phyloP scores from a whole-genome alignment of 2,113 vertebrate species.

The Ammodytes marinus region DNA sequence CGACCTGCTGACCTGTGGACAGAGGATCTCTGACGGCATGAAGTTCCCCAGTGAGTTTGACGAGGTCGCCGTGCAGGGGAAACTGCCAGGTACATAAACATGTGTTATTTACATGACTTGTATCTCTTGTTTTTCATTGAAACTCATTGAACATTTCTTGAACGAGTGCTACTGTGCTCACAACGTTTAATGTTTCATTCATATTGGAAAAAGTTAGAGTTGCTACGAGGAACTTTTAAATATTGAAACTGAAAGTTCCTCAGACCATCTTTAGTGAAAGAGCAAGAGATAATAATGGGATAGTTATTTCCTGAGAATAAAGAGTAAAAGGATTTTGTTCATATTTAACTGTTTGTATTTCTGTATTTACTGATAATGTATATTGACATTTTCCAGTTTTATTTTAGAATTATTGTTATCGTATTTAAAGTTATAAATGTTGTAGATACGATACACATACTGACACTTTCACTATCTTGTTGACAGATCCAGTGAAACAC shows the following conservation, averaged over 20 bases:
- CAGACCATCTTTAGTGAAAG: too few relatives aligned
- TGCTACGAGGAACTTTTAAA: too few relatives aligned
- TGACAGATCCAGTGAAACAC: conserved; percentile 93
- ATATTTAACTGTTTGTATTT: neutral
- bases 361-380: too few relatives aligned
- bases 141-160: too few relatives aligned
- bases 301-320: neutral
- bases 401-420: neutral
- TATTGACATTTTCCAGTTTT: neutral
- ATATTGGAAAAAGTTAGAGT: too few relatives aligned
- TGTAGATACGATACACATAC: neutral
- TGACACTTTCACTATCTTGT: neutral
- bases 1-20: conserved; percentile 94
- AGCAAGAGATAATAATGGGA: too few relatives aligned
- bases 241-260: too few relatives aligned
- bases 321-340: neutral
- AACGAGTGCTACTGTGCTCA: too few relatives aligned
- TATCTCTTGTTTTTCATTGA: neutral
- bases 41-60: conserved; percentile 99
- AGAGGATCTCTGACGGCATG: conserved; percentile 94
- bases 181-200: too few relatives aligned
- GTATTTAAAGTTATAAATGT: neutral
- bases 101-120: too few relatives aligned
- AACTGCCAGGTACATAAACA: conserved; percentile 90
- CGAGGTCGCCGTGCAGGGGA: conserved; percentile 94